A percentile compares a stretch with the other conserved stretches of the same genome.
Conservation (phyloP, 2,113 vertebrate genomes). For the Gulo gulo region DNA sequence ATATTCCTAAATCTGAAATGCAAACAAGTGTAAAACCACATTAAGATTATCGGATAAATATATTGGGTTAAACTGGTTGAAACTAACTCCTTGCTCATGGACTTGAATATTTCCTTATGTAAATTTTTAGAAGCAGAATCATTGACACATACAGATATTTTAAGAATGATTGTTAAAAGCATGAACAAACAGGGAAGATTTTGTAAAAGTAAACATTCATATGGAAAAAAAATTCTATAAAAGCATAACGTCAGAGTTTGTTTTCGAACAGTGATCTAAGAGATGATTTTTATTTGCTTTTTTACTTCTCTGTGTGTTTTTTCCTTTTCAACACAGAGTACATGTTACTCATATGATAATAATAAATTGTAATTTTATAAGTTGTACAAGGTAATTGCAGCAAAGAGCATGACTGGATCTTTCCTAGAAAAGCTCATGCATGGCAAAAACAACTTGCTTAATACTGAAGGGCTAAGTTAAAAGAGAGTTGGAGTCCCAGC, state of each 20-base stretch:
- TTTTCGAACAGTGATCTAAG: neutral
- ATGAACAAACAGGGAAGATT: neutral
- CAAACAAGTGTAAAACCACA: neutral
- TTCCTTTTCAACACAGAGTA: neutral
- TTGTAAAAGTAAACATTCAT: neutral
- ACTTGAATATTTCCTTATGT: neutral
- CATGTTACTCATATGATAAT: neutral
- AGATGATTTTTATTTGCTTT: neutral
- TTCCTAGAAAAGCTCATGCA: neutral
- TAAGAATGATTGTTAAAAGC: neutral
- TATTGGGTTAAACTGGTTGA: neutral
- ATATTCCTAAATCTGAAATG: neutral
- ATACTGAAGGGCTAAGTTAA: neutral
- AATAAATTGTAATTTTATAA: neutral
- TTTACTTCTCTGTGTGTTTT: neutral
- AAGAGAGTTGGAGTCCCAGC: neutral
- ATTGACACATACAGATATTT: neutral
- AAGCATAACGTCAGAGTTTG: neutral
- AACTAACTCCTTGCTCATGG: neutral
- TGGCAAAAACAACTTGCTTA: neutral
- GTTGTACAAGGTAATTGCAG: neutral
- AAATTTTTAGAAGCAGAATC: slow-evolving; percentile 10
- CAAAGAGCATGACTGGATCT: neutral
- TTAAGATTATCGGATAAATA: neutral
- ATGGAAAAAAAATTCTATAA: neutral